Percentiles rank a stretch among this genome's conserved stretches.
Evolutionary conservation across 2,113 vertebrate genomes (phyloP).

Genomic region (Stictonetta naevosa): DNA sequence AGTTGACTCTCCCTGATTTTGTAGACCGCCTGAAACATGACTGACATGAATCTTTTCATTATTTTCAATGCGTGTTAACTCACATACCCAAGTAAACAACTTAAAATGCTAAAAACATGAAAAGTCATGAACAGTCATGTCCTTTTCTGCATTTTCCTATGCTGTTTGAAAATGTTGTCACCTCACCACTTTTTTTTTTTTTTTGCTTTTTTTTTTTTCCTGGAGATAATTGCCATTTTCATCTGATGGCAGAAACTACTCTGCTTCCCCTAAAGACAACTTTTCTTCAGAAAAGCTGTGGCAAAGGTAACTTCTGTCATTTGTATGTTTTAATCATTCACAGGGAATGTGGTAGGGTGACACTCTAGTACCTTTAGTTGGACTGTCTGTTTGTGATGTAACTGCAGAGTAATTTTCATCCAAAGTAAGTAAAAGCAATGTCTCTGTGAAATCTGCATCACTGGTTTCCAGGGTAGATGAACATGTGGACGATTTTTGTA

Average conservation of each 20-base stretch:
- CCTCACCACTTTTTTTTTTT: neutral
- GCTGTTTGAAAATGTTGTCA: neutral
- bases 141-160: neutral
- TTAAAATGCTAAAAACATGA: neutral
- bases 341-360: neutral
- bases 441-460: neutral
- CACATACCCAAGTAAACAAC: neutral
- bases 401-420: neutral
- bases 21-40: neutral
- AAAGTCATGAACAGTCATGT: accelerated
- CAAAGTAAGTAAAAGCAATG: neutral
- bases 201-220: neutral
- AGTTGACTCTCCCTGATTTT: neutral
- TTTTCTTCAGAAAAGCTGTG: neutral
- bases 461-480: neutral
- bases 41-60: neutral
- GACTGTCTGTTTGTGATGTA: neutral
- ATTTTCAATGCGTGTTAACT: neutral
- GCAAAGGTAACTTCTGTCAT: neutral
- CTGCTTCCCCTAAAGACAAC: neutral
- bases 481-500: neutral
- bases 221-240: neutral
- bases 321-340: neutral
- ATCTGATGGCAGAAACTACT: neutral
- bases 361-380: neutral